Conservation (phyloP, 2,797 vertebrate genomes). For the Notolabrus celidotus region DNA sequence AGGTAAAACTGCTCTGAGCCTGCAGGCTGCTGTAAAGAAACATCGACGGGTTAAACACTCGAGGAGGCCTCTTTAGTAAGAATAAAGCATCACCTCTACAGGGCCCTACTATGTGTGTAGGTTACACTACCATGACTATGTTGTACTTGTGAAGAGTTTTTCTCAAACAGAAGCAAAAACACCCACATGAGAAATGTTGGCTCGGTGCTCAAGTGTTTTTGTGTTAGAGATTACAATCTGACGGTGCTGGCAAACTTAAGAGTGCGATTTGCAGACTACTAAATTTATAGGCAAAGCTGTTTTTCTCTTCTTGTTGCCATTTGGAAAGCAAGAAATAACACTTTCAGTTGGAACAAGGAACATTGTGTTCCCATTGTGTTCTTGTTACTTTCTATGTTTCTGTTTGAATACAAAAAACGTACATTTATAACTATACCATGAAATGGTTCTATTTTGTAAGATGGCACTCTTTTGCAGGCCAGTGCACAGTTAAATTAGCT, state of each 20-base stretch:
- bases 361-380: background rate
- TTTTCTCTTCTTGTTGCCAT: background rate
- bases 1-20: constrained; percentile 1
- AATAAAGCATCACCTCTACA: constrained; percentile 9
- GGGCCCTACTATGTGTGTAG: background rate
- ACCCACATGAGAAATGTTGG: background rate
- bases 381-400: background rate
- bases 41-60: constrained; percentile 30
- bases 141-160: background rate
- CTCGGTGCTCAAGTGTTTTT: background rate
- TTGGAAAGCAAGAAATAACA: constrained; percentile 6
- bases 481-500: constrained; percentile 1
- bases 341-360: background rate
- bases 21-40: constrained; percentile 13
- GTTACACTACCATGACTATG: background rate
- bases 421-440: background rate
- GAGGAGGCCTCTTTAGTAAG: constrained; percentile 11
- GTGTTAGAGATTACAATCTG: background rate
- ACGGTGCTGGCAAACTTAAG: background rate
- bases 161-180: constrained; percentile 3
- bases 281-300: background rate
- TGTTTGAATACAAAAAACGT: background rate
- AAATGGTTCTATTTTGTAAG: background rate
- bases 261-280: constrained; percentile 5
- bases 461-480: background rate